Conservation (phyloP, 2,113 vertebrate species). For the Neolamprologus kungweensis region DNA sequence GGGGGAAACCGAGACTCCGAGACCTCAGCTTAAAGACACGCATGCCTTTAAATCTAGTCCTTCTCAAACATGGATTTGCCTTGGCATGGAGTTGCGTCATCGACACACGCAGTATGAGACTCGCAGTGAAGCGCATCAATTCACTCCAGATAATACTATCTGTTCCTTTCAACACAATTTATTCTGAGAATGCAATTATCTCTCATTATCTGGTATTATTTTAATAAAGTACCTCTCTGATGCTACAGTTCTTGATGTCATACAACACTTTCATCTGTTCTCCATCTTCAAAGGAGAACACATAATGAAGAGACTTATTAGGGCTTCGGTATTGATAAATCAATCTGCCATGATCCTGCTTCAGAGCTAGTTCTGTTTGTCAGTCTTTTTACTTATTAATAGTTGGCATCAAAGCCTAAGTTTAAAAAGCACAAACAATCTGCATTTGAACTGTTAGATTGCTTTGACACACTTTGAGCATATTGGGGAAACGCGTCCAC, state of each 20-base stretch:
- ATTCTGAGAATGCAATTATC: slow-evolving; percentile 5
- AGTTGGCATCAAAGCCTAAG: slow-evolving; percentile 29
- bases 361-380: background rate
- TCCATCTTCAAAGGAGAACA: slow-evolving; percentile 35
- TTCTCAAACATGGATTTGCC: background rate
- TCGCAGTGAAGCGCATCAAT: background rate
- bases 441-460: background rate
- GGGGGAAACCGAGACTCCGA: background rate
- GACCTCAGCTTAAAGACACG: background rate
- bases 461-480: background rate
- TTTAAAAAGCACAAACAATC: slow-evolving; percentile 9
- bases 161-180: background rate
- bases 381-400: slow-evolving; percentile 24
- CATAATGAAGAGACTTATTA: slow-evolving; percentile 39
- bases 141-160: background rate
- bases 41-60: background rate
- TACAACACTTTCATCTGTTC: slow-evolving; percentile 41
- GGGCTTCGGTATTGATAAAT: slow-evolving; percentile 29
- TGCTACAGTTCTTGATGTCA: background rate
- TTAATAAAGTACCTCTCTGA: slow-evolving; percentile 8
- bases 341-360: slow-evolving; percentile 28
- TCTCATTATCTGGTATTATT: slow-evolving; percentile 9
- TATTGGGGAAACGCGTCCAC: background rate
- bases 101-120: background rate
- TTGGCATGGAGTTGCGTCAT: background rate